Percentiles rank a stretch among this genome's conserved stretches.
These are phyloP conservation scores for Lophura nycthemera DNA, from an alignment of 2,113 vertebrate species.

Conservation along the genomic window DNA sequence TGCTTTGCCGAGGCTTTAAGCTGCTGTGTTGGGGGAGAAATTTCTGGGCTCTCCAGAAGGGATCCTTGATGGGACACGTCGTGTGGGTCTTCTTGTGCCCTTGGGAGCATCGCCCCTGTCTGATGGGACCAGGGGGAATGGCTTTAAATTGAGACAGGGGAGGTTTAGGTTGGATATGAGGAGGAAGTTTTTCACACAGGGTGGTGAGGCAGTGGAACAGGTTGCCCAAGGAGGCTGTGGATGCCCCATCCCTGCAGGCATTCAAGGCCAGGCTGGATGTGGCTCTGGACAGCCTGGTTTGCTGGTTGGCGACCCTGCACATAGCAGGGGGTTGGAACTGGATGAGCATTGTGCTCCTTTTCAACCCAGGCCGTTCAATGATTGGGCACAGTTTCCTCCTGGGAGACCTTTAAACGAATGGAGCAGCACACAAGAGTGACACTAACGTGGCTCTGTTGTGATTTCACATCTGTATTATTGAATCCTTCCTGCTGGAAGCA, in stretches of 20 bases:
- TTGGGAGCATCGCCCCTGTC: rapidly evolving
- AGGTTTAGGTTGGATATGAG: too few relatives aligned
- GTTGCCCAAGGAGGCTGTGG: too few relatives aligned
- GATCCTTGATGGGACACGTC: rapidly evolving
- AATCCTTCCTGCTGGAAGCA: rapidly evolving
- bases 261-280: too few relatives aligned
- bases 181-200: too few relatives aligned
- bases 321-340: too few relatives aligned
- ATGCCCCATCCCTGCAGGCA: too few relatives aligned
- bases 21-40: rapidly evolving
- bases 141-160: too few relatives aligned
- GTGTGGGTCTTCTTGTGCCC: not conserved
- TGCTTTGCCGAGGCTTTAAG: not conserved
- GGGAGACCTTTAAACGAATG: not conserved
- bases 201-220: too few relatives aligned
- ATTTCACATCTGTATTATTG: rapidly evolving
- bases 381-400: not conserved
- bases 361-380: too few relatives aligned
- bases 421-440: rapidly evolving
- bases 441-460: rapidly evolving
- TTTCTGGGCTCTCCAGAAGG: not conserved
- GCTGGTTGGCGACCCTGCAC: too few relatives aligned
- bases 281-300: too few relatives aligned
- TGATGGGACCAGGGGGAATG: not conserved
- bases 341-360: too few relatives aligned